These are phyloP conservation scores for Meteorus sp. DNA, from an alignment of 1,140 invertebrate genomes.

Conservation along the genomic window DNA sequence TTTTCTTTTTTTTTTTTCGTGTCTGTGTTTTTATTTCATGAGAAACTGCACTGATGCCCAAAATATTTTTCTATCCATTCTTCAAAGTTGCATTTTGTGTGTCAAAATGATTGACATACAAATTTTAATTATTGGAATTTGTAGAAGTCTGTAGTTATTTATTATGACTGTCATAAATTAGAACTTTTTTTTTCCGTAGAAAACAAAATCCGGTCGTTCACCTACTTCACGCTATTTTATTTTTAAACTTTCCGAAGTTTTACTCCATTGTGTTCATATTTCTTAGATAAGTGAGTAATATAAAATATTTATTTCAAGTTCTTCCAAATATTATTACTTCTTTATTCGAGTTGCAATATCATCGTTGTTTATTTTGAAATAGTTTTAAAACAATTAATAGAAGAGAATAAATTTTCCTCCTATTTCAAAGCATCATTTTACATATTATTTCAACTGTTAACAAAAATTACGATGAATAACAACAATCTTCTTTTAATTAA, in stretches of 20 bases:
- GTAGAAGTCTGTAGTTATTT: neutral
- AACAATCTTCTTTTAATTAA: neutral
- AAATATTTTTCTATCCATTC: neutral
- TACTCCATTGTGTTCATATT: neutral
- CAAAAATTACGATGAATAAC: slow-evolving; percentile 3
- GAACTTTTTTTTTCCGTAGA: neutral
- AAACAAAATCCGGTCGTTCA: neutral
- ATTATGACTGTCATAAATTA: neutral
- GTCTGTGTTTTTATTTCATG: neutral
- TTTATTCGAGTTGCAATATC: too few species aligned
- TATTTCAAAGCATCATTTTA: too few species aligned
- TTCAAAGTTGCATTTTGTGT: neutral
- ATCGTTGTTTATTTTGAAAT: too few species aligned
- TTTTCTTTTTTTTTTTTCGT: neutral
- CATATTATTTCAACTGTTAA: neutral
- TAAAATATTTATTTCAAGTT: too few species aligned
- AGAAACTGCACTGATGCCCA: neutral
- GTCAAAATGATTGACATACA: neutral
- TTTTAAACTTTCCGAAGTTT: neutral
- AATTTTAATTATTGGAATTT: neutral
- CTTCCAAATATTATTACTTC: too few species aligned
- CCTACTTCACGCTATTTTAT: neutral
- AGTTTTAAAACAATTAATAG: too few species aligned
- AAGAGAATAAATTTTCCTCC: too few species aligned
- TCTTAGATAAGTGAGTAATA: too few species aligned